Conservation (phyloP, 1,140 invertebrate genomes). For the Solen grandis region DNA sequence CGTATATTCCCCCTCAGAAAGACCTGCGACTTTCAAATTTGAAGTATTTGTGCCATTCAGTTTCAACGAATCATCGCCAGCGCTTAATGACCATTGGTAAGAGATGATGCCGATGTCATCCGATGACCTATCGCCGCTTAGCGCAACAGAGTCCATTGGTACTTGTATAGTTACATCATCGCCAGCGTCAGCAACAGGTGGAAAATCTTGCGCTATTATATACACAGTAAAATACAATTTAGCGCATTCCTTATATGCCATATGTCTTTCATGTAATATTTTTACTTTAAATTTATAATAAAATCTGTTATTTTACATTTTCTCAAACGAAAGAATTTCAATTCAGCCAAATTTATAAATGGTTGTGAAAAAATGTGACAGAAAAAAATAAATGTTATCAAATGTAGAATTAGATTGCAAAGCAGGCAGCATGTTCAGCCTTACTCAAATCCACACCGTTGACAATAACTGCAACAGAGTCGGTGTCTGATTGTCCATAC, state of each 20-base stretch:
- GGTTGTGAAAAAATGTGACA: no score
- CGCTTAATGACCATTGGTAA: slow-evolving; percentile 15
- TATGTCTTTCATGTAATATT: no score
- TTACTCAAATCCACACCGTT: no score
- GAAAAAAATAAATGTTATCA: no score
- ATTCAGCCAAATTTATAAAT: no score
- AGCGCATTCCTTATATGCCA: no score
- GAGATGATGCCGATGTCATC: slow-evolving; percentile 22
- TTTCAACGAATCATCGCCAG: not conserved
- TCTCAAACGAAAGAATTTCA: no score
- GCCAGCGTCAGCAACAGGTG: slow-evolving; percentile 25
- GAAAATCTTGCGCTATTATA: slow-evolving; percentile 36
- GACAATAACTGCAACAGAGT: slow-evolving; percentile 19
- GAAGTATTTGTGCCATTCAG: not conserved
- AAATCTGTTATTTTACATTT: no score
- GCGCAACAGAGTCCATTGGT: slow-evolving; percentile 3
- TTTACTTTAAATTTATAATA: no score
- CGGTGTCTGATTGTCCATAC: slow-evolving; percentile 15
- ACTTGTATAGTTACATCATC: slow-evolving; percentile 9
- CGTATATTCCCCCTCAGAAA: slow-evolving; percentile 7
- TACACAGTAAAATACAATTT: not conserved
- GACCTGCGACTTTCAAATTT: not conserved
- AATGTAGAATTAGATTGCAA: no score
- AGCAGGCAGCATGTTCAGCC: no score
- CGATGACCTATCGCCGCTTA: slow-evolving; percentile 3